Base-by-base conservation (phyloP, 2,888 invertebrate species). In the Ichneumoninae sp. region DNA sequence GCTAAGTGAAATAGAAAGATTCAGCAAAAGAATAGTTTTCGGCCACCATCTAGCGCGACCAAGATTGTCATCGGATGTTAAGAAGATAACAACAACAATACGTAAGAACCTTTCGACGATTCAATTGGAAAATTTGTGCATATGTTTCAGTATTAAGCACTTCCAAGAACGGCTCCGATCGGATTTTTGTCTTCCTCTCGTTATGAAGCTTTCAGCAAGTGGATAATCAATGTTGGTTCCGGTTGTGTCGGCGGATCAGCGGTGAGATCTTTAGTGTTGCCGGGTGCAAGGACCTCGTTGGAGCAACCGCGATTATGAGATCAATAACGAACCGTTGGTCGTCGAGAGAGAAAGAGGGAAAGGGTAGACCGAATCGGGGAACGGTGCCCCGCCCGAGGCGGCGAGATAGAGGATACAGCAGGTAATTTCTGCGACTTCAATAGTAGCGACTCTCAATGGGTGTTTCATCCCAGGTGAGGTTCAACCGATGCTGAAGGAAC, bases 261-360 rank as follows among this genome's bases (percentile, higher is more conserved):
- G 10, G 40, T 10, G 40, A 74, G 69, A 82, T 79, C 79, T 71
- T 40, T 19, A 54, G 16, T 8, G 16, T 50, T 71, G 26, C 71
- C 5, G 50, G 36, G 40, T 33, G 66, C 57, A 68, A 50, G 72
- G 57, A 77, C 68, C 40, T 68, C 66, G 66, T 75, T 68, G 71
- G 65, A 80, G 72, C 71, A 30, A 50, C 80, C 60, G 50, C 79
- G 84, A 84, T 84, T 82, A 84, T 82, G 79, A 82, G 72, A 86
- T 83, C 81, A 86, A 83, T 80, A 84, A 82, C 81, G 80, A 85
- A 82, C 76, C 79, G 76, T 69, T 57, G 57, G 72, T 72, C 76
- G 57, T 70, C 68, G 72, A 72, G 72, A 71, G 57, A 57, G 57
- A 26, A 26, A 57, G 22, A 8, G 10, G 10, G 3, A 6, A 13